A percentile compares a stretch with the other conserved stretches of the same genome.
These are phyloP conservation scores for Gobius niger DNA, from an alignment of 2,113 vertebrate genomes.

Conservation along the genomic window DNA sequence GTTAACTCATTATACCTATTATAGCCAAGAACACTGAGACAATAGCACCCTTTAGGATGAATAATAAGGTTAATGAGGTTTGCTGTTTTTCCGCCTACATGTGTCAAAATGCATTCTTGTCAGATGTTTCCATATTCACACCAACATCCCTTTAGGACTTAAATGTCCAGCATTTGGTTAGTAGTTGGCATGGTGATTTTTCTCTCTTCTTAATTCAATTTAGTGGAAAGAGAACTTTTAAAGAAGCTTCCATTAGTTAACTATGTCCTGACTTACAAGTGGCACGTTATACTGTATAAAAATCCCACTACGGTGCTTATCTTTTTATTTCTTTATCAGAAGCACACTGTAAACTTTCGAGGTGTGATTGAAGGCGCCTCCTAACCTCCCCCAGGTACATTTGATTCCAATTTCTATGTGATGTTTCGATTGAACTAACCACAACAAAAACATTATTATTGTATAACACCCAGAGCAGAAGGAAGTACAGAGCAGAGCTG, in stretches of 20 bases:
- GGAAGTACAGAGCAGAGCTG: neutral
- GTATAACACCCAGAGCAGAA: neutral
- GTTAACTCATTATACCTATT: too few species aligned
- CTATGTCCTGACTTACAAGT: neutral
- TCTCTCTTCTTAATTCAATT: neutral
- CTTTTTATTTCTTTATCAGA: neutral
- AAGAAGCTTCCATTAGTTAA: neutral
- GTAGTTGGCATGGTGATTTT: neutral
- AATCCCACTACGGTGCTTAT: neutral
- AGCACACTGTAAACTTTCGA: neutral
- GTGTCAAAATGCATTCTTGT: neutral
- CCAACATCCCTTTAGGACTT: neutral
- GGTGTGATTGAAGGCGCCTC: neutral
- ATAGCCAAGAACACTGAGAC: too few species aligned
- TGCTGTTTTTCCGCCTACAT: neutral
- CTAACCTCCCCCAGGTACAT: neutral
- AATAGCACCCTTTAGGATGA: too few species aligned
- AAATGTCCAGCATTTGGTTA: neutral
- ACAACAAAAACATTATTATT: neutral
- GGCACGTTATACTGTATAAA: neutral
- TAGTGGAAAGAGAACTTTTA: neutral
- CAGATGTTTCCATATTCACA: neutral
- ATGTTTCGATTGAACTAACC: neutral
- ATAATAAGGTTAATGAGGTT: too few species aligned
- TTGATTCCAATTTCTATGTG: neutral